These are phyloP conservation scores for Rhyacichthys aspro DNA, from an alignment of 2,797 vertebrate genomes.

Conservation along the genomic window DNA sequence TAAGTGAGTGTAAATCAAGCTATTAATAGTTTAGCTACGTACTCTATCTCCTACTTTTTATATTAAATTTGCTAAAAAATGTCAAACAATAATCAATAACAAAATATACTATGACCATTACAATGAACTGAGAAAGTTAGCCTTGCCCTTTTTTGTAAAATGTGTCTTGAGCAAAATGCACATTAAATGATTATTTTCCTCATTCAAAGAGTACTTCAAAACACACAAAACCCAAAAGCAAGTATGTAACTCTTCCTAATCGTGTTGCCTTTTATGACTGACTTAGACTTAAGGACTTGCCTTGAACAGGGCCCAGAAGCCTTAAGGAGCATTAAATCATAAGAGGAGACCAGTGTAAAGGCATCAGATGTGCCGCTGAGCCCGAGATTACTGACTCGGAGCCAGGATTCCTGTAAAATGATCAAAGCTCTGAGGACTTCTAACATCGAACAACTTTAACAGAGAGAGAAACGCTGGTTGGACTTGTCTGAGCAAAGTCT, in stretches of 20 bases:
- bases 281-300: slow-evolving; percentile 1
- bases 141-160: no score
- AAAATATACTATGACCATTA: no score
- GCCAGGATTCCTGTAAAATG: slow-evolving; percentile 51
- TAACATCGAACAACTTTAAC: slow-evolving; percentile 32
- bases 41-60: no score
- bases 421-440: slow-evolving; percentile 56
- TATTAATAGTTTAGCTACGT: no score
- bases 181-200: not conserved
- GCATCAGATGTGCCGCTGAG: slow-evolving; percentile 42
- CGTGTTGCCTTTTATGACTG: not conserved
- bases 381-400: slow-evolving; percentile 39
- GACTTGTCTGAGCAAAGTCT: slow-evolving; percentile 66
- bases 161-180: no score
- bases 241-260: not conserved
- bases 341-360: slow-evolving; percentile 20
- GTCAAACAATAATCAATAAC: no score
- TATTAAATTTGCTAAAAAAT: no score
- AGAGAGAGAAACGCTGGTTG: slow-evolving; percentile 24
- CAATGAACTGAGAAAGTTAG: no score
- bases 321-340: slow-evolving; percentile 30
- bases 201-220: not conserved
- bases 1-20: no score
- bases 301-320: slow-evolving; percentile 16
- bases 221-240: not conserved